Percentiles rank a stretch among this genome's conserved stretches.
Evolutionary conservation across 2,113 vertebrate species (phyloP).

Genomic region (Oryctolagus cuniculus): mOryCun1.1 NC_091439.1:24287501-24288000

Average conservation of each 20-base stretch:
- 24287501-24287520: neutral
- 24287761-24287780: constrained; percentile 33
- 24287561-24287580: neutral
- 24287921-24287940: neutral
- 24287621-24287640: neutral
- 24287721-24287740: neutral
- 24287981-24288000: neutral
- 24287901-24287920: neutral
- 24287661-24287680: neutral
- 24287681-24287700: too few relatives aligned
- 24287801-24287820: neutral
- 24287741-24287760: neutral
- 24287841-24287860: neutral
- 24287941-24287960: constrained; percentile 6
- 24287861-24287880: neutral
- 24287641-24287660: neutral
- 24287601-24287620: neutral
- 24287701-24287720: neutral
- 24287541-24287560: neutral
- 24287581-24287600: neutral
- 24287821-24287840: neutral
- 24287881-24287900: neutral
- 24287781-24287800: constrained; percentile 44
- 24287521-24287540: neutral
- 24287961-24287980: constrained; percentile 18